Percentiles rank a stretch among this genome's conserved stretches.
phyloP scores from a whole-genome alignment of 2,113 vertebrate genomes.

The Xiphias gladius region DNA sequence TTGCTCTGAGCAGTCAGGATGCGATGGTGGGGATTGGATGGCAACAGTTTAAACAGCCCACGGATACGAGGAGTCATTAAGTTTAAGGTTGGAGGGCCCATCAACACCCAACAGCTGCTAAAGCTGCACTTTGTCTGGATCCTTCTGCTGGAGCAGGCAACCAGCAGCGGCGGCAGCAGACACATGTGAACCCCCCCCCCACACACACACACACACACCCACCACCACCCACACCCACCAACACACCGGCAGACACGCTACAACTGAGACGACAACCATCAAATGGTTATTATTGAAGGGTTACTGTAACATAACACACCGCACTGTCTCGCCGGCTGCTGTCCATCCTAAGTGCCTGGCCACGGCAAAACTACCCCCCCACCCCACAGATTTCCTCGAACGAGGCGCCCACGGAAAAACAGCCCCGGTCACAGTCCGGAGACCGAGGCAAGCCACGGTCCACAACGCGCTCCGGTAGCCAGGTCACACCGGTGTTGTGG shows the following conservation, averaged over 20 bases:
- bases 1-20: slow-evolving; percentile 22
- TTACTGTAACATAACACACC: slow-evolving; percentile 6
- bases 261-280: no score
- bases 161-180: slow-evolving; percentile 6
- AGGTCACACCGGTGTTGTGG: slow-evolving; percentile 38
- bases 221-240: neutral
- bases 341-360: neutral
- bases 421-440: neutral
- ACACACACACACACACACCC: neutral
- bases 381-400: neutral
- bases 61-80: slow-evolving; percentile 33
- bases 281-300: slow-evolving; percentile 31
- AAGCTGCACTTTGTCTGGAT: slow-evolving; percentile 41
- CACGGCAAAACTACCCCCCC: neutral
- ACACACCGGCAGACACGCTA: neutral
- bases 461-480: slow-evolving; percentile 42
- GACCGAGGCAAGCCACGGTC: no score
- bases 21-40: slow-evolving; percentile 52
- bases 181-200: neutral
- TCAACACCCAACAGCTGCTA: slow-evolving; percentile 53
- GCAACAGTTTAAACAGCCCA: slow-evolving; percentile 55
- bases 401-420: neutral
- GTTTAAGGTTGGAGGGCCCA: slow-evolving; percentile 42
- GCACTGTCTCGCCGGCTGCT: neutral
- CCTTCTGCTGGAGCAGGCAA: slow-evolving; percentile 7